Percentiles rank a stretch among this genome's conserved stretches.
phyloP scores from a whole-genome alignment of 2,113 vertebrate genomes.

The Oenanthe oenanthe region DNA sequence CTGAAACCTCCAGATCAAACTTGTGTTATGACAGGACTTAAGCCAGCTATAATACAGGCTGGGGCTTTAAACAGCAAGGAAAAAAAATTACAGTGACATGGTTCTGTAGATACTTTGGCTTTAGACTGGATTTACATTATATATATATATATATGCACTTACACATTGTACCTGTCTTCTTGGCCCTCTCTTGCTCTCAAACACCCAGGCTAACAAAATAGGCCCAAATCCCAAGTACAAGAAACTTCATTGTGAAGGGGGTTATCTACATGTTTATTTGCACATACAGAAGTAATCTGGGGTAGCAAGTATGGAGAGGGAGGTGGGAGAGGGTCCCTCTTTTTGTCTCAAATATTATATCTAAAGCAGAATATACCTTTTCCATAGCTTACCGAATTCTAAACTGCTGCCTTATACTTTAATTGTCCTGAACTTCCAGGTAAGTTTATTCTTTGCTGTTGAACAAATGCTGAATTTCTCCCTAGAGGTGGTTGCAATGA shows the following conservation, averaged over 20 bases:
- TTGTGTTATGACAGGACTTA: conserved; percentile 60
- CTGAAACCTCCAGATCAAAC: conserved; percentile 59
- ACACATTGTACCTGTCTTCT: not conserved
- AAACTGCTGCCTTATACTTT: conserved; percentile 6
- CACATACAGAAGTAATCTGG: not conserved
- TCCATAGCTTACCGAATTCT: not conserved
- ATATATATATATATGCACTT: too few species aligned
- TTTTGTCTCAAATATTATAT: not conserved
- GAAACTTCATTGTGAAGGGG: not conserved
- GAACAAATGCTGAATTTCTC: conserved; percentile 55
- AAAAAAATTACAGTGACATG: not conserved
- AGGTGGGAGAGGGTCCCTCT: not conserved
- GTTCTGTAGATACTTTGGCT: not conserved
- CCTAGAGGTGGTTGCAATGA: conserved; percentile 39
- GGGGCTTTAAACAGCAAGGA: conserved; percentile 26
- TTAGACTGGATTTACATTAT: not conserved
- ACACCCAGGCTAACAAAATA: not conserved
- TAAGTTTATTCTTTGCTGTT: conserved; percentile 56
- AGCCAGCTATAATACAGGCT: conserved; percentile 47
- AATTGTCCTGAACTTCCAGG: conserved; percentile 45
- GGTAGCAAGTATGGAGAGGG: not conserved
- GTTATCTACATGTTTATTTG: not conserved
- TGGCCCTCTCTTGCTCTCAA: not conserved
- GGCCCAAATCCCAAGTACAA: not conserved
- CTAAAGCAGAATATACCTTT: not conserved